These are phyloP conservation scores for Coracias cyanogaster DNA, from an alignment of 2,797 vertebrate species.

Conservation along the genomic window DNA sequence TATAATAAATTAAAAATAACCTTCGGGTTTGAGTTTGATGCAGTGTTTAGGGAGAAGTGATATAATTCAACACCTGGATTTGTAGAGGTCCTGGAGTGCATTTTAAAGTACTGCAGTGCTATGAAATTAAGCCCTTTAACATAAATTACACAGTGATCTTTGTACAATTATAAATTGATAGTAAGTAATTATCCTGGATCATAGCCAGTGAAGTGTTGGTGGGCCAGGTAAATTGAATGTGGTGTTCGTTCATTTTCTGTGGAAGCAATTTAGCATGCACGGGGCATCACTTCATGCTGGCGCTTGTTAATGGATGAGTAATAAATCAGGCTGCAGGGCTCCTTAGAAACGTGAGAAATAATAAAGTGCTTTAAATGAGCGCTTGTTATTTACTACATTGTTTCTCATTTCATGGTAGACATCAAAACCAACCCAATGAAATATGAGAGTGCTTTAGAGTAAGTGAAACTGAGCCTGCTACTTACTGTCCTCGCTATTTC, in stretches of 20 bases:
- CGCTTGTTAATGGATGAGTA: background rate
- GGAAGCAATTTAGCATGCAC: background rate
- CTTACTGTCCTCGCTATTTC: constrained; percentile 46
- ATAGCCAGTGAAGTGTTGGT: background rate
- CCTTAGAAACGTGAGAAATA: constrained; percentile 26
- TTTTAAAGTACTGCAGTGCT: background rate
- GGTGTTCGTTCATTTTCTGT: background rate
- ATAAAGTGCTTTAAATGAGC: constrained; percentile 76
- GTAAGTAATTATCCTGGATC: background rate
- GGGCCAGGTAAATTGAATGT: background rate
- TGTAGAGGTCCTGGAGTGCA: background rate
- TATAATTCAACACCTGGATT: background rate
- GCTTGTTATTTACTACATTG: constrained; percentile 42
- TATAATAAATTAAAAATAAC: constrained; percentile 73
- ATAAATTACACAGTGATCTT: constrained; percentile 6
- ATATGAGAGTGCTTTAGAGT: background rate
- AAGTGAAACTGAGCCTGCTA: constrained; percentile 38
- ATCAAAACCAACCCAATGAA: constrained; percentile 14
- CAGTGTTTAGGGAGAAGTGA: background rate
- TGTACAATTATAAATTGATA: background rate
- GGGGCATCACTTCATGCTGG: background rate
- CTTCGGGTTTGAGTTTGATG: constrained; percentile 3
- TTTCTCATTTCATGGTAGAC: constrained; percentile 37
- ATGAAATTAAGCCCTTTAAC: background rate
- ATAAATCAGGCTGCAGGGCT: constrained; percentile 30